These are phyloP conservation scores for Zalophus californianus DNA, from an alignment of 2,797 vertebrate genomes.

Conservation along the genomic window DNA sequence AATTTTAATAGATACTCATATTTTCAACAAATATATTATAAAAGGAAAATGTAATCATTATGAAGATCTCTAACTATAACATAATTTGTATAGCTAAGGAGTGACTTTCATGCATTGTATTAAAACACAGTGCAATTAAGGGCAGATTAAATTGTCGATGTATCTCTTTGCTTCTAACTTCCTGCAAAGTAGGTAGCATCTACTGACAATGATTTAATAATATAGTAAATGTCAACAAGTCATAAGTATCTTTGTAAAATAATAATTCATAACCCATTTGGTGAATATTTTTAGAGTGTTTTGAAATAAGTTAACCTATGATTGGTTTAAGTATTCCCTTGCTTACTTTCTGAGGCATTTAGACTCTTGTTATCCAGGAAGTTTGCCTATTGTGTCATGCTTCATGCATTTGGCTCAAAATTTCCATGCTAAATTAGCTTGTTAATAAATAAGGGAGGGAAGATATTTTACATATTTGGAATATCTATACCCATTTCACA, in stretches of 20 bases:
- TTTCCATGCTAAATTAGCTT: neutral
- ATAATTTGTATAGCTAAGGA: neutral
- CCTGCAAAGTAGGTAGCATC: neutral
- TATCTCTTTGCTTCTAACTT: neutral
- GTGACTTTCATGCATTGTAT: neutral
- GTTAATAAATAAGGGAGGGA: neutral
- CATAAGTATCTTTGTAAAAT: neutral
- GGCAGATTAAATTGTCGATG: neutral
- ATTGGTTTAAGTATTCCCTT: neutral
- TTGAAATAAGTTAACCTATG: neutral
- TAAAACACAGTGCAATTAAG: neutral
- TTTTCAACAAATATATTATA: neutral
- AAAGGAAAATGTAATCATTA: neutral
- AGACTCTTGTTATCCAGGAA: neutral
- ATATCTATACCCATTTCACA: neutral
- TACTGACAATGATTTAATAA: neutral
- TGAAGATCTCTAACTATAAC: neutral
- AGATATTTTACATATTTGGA: neutral
- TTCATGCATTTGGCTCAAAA: neutral
- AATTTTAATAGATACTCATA: neutral
- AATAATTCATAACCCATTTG: neutral
- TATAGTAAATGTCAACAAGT: neutral
- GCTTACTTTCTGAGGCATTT: neutral
- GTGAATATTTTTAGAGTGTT: neutral
- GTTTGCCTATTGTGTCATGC: neutral